phyloP scores from a whole-genome alignment of 2,113 vertebrate species.

The Anhinga anhinga region DNA sequence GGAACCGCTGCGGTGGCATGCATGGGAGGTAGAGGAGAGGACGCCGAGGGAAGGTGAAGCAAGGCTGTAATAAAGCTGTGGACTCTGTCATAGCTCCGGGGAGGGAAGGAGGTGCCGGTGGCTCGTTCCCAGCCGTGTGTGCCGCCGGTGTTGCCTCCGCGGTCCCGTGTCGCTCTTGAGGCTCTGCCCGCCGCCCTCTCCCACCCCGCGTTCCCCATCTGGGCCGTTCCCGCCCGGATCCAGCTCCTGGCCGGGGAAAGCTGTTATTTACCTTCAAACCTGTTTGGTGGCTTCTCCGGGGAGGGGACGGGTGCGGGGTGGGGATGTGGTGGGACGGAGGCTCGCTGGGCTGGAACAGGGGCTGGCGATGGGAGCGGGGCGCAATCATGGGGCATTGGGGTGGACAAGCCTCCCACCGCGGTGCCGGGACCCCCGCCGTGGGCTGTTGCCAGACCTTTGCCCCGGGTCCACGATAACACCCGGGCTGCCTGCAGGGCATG shows the following conservation, averaged over 20 bases:
- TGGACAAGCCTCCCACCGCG: not conserved
- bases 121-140: fast-evolving
- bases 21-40: not conserved
- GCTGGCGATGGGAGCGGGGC: not conserved
- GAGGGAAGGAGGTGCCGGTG: not conserved
- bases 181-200: not conserved
- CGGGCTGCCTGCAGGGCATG: not conserved
- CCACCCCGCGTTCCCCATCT: not conserved
- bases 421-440: fast-evolving
- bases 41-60: not conserved
- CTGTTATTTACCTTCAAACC: conserved; percentile 65
- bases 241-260: not conserved
- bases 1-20: too few relatives aligned
- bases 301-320: not conserved
- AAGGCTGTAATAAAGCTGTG: not conserved
- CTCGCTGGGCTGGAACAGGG: not conserved
- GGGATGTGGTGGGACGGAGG: not conserved
- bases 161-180: fast-evolving
- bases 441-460: not conserved
- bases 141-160: not conserved
- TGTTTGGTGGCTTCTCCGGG: conserved; percentile 51
- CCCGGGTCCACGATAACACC: fast-evolving
- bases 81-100: not conserved
- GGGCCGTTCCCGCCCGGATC: conserved; percentile 15
- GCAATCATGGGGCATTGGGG: fast-evolving